Base-by-base conservation (phyloP, 2,113 vertebrate species). In the Pseudorectes ferrugineus region DNA sequence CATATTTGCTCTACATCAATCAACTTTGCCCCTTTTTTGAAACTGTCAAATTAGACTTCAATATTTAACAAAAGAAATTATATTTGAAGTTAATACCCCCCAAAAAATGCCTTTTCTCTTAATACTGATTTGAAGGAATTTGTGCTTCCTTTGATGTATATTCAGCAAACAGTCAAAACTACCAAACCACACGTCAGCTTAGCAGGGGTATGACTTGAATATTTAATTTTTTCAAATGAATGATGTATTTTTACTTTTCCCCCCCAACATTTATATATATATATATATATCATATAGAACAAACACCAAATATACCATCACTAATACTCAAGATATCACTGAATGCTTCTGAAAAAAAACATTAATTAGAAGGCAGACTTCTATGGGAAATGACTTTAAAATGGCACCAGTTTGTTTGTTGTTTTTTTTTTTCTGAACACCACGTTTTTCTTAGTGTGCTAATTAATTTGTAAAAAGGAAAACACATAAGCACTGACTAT, bases 281-380 rank as follows among this genome's bases (percentile, higher is more conserved):
- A 71, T 95, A 92, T 95, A 92, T 97, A 97, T 97, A 95, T 97
- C 91, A 94, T 93, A 97, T 97, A 97, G 97, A 98, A 97, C 96
- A 98, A 95, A 96, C 98, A 98, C 97, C 97, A 97, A 98, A 90
- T 94, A 97, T 97, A 98, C 98, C 97, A 93, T 97, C 98, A 98
- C 98, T 97, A 98, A 97, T 97, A 98, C 95, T 98, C 97, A 97
- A 96, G 96, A 97, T 97, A 97, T 97, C 97, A 98, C 98, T 98
- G 95, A 97, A 98, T 98, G 94, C 93, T 97, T 98, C 96, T 97
- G 97, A 95, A 98, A 98, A 97, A 97, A 95, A 88, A 38, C 95
- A 95, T 94, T 95, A 95, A 91, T 92, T 96, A 95, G 96, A 98
- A 98, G 98, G 98, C 98, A 98, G 96, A 97, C 96, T 96, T 96